Evolutionary conservation across 1,140 invertebrate genomes (phyloP), one percentile per base, ranked within the genome.

Genomic region (Bombus sylvicola): DNA sequence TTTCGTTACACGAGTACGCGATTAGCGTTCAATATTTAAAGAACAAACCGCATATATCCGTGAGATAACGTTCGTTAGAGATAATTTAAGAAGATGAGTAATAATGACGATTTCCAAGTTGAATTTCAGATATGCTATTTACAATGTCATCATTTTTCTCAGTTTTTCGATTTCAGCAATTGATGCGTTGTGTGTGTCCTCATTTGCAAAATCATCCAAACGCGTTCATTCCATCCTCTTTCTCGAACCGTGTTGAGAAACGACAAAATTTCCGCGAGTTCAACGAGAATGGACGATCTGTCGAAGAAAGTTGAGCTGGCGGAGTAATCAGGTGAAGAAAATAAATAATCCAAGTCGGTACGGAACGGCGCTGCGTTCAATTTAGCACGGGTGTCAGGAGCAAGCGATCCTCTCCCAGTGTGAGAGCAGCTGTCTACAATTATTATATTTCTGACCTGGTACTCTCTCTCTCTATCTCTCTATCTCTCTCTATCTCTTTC

Each of bases 361-460:
- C 72, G 59, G 84, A 83, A 77, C 72, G 59, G 69, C 39, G 47
- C 81, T 59, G 76, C 18, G 77, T 89, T 87, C 88, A 81, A 90
- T 90, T 89, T 89, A 78, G 73, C 78, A 89, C 85, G 88, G 85
- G 82, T 89, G 88, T 89, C 85, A 90, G 86, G 64, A 87, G 81
- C 85, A 78, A 79, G 68, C 88, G 88, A 90, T 90, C 76, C 78
- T 87, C 89, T 87, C 79, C 62, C 88, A 82, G 25, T 28, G 81
- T 66, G 47, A 86, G 79, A 83, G 89, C 89, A 90, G 89, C 89
- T 90, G 89, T 90, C 89, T 90, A 82, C 88, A 87, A 90, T 89
- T 89, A 89, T 89, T 90, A 89, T 90, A 90, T 90, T 90, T 89
- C 75, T 76, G 83, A 88, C 83, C 73, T 88, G 53, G 80, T 69